A percentile compares a stretch with the other conserved stretches of the same genome.
Evolutionary conservation across 1,140 invertebrate genomes (phyloP).

Genomic region (Musca vetustissima): DNA sequence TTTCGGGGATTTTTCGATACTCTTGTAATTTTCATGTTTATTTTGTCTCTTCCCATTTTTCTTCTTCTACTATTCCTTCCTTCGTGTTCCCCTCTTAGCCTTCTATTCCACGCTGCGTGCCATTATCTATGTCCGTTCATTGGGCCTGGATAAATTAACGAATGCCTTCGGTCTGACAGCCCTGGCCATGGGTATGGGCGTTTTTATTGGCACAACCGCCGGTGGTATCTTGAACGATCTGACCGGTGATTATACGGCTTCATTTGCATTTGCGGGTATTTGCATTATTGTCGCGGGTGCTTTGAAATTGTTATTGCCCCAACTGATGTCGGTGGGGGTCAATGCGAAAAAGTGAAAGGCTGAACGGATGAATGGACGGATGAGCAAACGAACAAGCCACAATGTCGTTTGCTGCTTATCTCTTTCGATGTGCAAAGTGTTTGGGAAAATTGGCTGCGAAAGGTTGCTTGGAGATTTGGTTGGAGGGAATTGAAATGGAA

Average conservation of each 20-base stretch:
- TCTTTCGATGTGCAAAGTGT: too few species aligned
- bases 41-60: neutral
- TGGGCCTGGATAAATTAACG: slow-evolving; percentile 47
- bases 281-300: slow-evolving; percentile 39
- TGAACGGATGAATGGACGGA: too few species aligned
- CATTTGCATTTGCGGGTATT: slow-evolving; percentile 41
- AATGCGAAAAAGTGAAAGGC: neutral
- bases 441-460: too few species aligned
- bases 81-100: slow-evolving; percentile 29
- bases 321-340: neutral
- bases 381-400: neutral
- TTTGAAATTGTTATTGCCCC: slow-evolving; percentile 32
- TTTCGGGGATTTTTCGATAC: too few species aligned
- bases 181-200: slow-evolving; percentile 46
- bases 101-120: slow-evolving; percentile 44
- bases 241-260: slow-evolving; percentile 25
- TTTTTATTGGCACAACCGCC: slow-evolving; percentile 41
- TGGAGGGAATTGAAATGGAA: too few species aligned
- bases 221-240: slow-evolving; percentile 35
- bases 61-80: too few species aligned
- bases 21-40: too few species aligned
- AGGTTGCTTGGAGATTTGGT: too few species aligned
- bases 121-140: slow-evolving; percentile 44
- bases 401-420: neutral
- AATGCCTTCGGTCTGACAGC: slow-evolving; percentile 49